Conservation (phyloP, 2,888 invertebrate genomes). For the Cotesia congregata region DNA sequence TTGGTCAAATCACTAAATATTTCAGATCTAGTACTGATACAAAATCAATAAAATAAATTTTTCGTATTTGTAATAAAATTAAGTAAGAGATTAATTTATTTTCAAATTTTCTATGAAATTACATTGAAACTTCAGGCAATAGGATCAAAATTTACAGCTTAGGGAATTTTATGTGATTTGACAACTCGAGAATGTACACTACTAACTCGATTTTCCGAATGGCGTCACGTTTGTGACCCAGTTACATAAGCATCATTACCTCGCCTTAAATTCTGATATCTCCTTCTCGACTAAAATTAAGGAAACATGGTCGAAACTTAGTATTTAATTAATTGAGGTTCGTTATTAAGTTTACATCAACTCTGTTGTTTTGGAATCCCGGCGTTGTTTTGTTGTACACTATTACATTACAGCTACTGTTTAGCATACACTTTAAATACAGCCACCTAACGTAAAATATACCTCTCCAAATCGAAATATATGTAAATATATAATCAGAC, state of each 20-base stretch:
- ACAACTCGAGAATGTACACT: conserved; percentile 3
- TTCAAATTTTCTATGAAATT: too few species aligned
- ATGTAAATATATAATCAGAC: background rate
- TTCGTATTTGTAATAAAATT: too few species aligned
- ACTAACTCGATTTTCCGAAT: conserved; percentile 38
- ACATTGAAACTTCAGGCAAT: too few species aligned
- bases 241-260: conserved; percentile 32
- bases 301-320: conserved; percentile 36
- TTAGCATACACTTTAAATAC: background rate
- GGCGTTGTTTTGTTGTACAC: background rate
- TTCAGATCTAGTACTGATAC: too few species aligned
- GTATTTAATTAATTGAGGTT: conserved; percentile 40
- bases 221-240: conserved; percentile 29
- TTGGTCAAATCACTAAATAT: too few species aligned
- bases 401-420: conserved; percentile 8
- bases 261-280: conserved; percentile 23
- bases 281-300: conserved; percentile 23
- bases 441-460: background rate
- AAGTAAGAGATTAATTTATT: too few species aligned
- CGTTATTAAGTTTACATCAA: conserved; percentile 37
- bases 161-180: background rate
- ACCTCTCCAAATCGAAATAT: background rate
- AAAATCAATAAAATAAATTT: too few species aligned
- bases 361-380: conserved; percentile 10
- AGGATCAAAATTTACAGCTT: background rate